Percentiles rank a stretch among this genome's conserved stretches.
Conservation (phyloP, 2,888 invertebrate species). For the Luffia ferchaultella region DNA sequence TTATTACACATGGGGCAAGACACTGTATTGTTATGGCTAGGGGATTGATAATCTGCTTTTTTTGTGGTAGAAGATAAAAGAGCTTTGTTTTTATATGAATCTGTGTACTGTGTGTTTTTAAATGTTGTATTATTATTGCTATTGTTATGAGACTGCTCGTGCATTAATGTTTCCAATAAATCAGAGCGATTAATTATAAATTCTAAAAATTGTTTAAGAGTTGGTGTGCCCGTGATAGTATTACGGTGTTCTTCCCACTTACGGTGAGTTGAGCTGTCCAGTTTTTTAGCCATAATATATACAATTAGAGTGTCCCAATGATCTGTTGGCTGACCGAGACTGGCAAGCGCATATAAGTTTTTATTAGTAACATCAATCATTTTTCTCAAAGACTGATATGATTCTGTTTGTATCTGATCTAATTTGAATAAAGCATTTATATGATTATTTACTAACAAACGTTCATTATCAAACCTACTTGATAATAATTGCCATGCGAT, state of each 20-base stretch:
- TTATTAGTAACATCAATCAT: conserved; percentile 16
- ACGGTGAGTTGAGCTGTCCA: conserved; percentile 11
- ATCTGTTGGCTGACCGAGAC: conserved; percentile 14
- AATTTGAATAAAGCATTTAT: conserved; percentile 12
- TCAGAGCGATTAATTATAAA: conserved; percentile 1
- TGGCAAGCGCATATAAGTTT: conserved; percentile 19
- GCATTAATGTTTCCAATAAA: background rate
- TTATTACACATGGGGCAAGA: background rate
- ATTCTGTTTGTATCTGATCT: conserved; percentile 8
- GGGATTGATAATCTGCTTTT: background rate
- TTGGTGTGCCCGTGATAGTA: background rate
- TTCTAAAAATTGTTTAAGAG: background rate
- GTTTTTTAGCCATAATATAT: conserved; percentile 12
- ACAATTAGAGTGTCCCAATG: conserved; percentile 18
- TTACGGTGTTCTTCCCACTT: background rate
- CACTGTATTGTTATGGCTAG: background rate
- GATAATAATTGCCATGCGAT: conserved; percentile 10
- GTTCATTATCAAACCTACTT: conserved; percentile 11
- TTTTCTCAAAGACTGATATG: conserved; percentile 7
- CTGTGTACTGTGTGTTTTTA: background rate
- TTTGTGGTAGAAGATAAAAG: too few species aligned
- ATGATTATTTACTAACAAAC: conserved; percentile 14
- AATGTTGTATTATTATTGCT: background rate
- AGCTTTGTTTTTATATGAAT: too few species aligned
- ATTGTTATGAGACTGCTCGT: background rate